Base-by-base conservation (phyloP, 2,797 vertebrate species). In the Eutrigla gurnardus region DNA sequence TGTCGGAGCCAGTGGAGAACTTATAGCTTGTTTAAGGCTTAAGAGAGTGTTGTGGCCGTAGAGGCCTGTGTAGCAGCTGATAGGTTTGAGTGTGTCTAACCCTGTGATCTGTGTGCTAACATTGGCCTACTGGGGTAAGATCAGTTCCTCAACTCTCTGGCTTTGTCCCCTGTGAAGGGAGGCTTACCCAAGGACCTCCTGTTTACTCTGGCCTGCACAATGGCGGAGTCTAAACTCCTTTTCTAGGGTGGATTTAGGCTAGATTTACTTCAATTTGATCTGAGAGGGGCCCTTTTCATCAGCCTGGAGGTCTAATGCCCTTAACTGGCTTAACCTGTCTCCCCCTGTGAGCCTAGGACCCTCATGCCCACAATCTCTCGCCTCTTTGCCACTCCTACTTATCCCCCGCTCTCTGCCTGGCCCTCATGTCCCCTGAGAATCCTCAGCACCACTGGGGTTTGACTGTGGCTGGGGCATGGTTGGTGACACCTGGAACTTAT, bases 271-370 rank as follows among this genome's bases (percentile, higher is more conserved):
- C 91, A 89, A 94, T 96, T 95, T 94, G 95, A 96, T 95, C 94
- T 93, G 88, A 84, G 82, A 93, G 88, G 95, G 93, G 92, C 92
- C 91, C 91, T 93, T 96, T 96, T 96, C 94, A 96, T 96, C 94
- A 94, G 94, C 91, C 89, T 92, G 95, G 96, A 96, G 95, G 96
- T 96, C 95, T 96, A 96, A 96, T 95, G 93, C 94, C 94, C 92
- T 94, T 94, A 95, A 95, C 93, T 93, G 95, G 94, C 93, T 96
- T 96, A 95, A 85, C 61, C 92, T 95, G 91, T 93, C 94, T 94
- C 94, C 94, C 95, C 91, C 87, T 90, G 91, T 94, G 92, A 92
- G 91, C 89, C 88, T 58, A 74, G 81, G 80, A 80, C 85, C 86
- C 88, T 86, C 89, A 90, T 88, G 88, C 86, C 88, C 92, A 86